A percentile compares a stretch with the other conserved stretches of the same genome.
Conservation (phyloP, 2,888 invertebrate genomes). For the Notodonta dromedarius region DNA sequence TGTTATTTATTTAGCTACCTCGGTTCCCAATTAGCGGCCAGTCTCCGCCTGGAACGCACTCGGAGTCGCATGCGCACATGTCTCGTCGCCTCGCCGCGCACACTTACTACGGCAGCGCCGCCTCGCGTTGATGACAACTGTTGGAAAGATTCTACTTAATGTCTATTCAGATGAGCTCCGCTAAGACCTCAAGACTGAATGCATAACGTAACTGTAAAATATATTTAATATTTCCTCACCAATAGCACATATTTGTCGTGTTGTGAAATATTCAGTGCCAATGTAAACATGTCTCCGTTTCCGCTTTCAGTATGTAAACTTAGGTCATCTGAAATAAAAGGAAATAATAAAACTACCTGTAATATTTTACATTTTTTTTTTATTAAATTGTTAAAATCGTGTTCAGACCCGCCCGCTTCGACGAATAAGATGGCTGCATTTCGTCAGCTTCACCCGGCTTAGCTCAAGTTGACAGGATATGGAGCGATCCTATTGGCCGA, state of each 20-base stretch:
- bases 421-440: too few relatives aligned
- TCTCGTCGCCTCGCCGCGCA: slow-evolving; percentile 65
- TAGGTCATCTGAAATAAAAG: slow-evolving; percentile 55
- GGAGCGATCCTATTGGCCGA: too few relatives aligned
- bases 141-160: slow-evolving; percentile 20
- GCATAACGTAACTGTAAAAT: too few relatives aligned
- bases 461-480: too few relatives aligned
- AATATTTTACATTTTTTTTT: too few relatives aligned
- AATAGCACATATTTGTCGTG: slow-evolving; percentile 72
- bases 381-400: too few relatives aligned
- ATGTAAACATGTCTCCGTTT: slow-evolving; percentile 56
- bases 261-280: slow-evolving; percentile 59
- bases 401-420: too few relatives aligned
- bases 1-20: slow-evolving; percentile 64
- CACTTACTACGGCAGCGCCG: slow-evolving; percentile 69
- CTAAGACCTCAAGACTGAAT: too few relatives aligned
- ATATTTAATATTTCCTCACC: slow-evolving; percentile 44
- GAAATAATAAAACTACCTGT: neutral
- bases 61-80: slow-evolving; percentile 66
- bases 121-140: slow-evolving; percentile 65
- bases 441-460: too few relatives aligned
- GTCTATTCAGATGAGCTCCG: too few relatives aligned
- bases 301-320: slow-evolving; percentile 54
- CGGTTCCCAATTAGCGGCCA: slow-evolving; percentile 76
- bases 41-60: slow-evolving; percentile 65